Percentiles rank a stretch among this genome's conserved stretches.
Conservation (phyloP, 2,888 invertebrate species). For the Ariolimax columbianus region DNA sequence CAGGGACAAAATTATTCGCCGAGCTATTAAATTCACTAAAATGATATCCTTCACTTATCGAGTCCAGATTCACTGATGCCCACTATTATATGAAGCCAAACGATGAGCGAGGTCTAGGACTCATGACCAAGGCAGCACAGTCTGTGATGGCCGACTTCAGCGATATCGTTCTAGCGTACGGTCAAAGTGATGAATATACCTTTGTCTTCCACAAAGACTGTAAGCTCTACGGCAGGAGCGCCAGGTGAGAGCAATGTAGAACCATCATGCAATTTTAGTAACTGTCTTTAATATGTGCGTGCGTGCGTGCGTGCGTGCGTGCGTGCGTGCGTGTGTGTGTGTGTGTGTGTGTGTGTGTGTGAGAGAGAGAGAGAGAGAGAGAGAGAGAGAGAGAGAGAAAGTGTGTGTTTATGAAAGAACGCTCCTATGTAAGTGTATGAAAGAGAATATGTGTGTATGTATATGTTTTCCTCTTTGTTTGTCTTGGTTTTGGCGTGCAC, state of each 20-base stretch:
- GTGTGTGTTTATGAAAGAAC: too few relatives aligned
- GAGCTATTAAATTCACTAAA: too few relatives aligned
- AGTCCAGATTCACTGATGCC: constrained; percentile 75
- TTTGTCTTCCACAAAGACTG: constrained; percentile 85
- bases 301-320: not conserved
- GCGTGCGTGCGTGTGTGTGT: not conserved
- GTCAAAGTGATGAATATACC: constrained; percentile 98
- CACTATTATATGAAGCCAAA: constrained; percentile 79
- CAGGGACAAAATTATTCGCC: too few relatives aligned
- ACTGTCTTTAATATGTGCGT: not conserved
- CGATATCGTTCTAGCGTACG: constrained; percentile 91
- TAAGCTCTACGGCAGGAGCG: constrained; percentile 86
- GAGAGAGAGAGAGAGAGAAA: too few relatives aligned
- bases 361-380: not conserved
- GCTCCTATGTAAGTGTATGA: too few relatives aligned
- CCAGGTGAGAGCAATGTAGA: constrained; percentile 78
- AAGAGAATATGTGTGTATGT: too few relatives aligned
- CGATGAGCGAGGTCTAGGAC: constrained; percentile 81
- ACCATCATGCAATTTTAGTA: not conserved
- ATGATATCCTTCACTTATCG: not conserved
- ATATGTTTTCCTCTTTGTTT: too few relatives aligned
- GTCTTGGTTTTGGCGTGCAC: too few relatives aligned
- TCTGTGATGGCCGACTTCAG: constrained; percentile 88
- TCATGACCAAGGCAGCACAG: constrained; percentile 93
- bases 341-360: not conserved